Conservation (phyloP, 2,113 vertebrate species). For the Polypterus senegalus region DNA sequence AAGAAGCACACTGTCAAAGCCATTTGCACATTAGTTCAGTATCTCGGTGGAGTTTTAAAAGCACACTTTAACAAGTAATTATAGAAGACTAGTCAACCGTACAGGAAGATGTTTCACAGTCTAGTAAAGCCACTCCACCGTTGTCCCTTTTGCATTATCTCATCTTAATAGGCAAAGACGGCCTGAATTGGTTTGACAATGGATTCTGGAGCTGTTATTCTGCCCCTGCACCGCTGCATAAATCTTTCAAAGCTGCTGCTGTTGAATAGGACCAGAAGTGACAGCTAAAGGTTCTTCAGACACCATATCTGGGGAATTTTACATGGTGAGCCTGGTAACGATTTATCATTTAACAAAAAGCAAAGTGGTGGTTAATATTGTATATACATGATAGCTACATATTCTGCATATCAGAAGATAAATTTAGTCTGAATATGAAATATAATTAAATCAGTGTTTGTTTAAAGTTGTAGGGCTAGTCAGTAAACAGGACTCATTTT, state of each 20-base stretch:
- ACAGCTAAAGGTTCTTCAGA: too few species aligned
- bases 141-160: conserved; percentile 3
- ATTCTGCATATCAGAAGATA: too few species aligned
- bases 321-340: too few species aligned
- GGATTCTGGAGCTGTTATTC: neutral
- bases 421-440: too few species aligned
- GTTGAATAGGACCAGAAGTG: too few species aligned
- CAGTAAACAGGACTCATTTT: too few species aligned
- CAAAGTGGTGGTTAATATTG: too few species aligned
- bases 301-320: too few species aligned
- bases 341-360: too few species aligned
- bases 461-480: too few species aligned
- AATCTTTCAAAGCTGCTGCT: neutral
- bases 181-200: neutral
- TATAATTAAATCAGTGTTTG: too few species aligned
- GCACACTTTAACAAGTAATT: conserved; percentile 8
- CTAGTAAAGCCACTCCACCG: neutral
- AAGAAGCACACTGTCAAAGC: conserved; percentile 2
- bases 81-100: conserved; percentile 3
- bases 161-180: conserved; percentile 5
- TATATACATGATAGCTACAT: too few species aligned
- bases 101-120: conserved; percentile 1
- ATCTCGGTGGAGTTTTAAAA: conserved; percentile 4
- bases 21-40: conserved; percentile 1
- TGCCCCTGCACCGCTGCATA: conserved; percentile 1